Evolutionary conservation across 1,140 invertebrate genomes (phyloP), one percentile per base, ranked within the genome.

Genomic region (Macrosteles quadrilineatus): DNA sequence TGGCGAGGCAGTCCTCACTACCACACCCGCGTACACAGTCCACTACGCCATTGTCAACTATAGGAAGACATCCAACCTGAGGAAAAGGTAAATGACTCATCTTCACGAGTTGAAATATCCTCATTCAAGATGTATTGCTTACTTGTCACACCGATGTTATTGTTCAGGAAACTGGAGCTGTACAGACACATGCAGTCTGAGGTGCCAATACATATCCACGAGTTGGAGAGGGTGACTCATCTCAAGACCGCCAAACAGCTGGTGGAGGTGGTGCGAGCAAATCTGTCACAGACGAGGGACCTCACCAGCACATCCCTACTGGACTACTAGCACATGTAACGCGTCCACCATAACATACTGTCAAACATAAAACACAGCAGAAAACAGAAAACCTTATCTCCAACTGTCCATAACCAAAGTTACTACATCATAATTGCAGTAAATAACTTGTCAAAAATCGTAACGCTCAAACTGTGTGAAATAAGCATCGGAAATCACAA

Each of bases 151-250:
- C n/a, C n/a, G n/a, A n/a, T n/a, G n/a, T 9, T 9, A 40, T 17
- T 40, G 36, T 50, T 4, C 47, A 50, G 47, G 47, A 50, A 50
- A 50, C 47, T 50, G 21, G 47, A 50, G 47, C 21, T 50, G 47
- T 50, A 50, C n/a, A 17, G 47, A 21, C 47, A 50, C 21, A 17
- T 50, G 47, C 47, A 50, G 47, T 50, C 47, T 50, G n/a, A 11
- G 47, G 2, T 50, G 47, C 47, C 47, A 3, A 50, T 50, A 4
- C 47, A 19, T 4, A 50, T 50, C 47, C 47, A 50, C 21, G 47
- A 50, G 47, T n/a, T 50, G 21, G 4, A 50, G 47, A 50, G 47
- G n/a, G 47, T 50, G 14, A 19, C 47, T 21, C 4, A 50, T 50
- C 6, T 19, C 6, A 21, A 4, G 14, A 50, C 47, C 21, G 47